Base-by-base conservation (phyloP, 2,113 vertebrate species). In the Anser cygnoides region DNA sequence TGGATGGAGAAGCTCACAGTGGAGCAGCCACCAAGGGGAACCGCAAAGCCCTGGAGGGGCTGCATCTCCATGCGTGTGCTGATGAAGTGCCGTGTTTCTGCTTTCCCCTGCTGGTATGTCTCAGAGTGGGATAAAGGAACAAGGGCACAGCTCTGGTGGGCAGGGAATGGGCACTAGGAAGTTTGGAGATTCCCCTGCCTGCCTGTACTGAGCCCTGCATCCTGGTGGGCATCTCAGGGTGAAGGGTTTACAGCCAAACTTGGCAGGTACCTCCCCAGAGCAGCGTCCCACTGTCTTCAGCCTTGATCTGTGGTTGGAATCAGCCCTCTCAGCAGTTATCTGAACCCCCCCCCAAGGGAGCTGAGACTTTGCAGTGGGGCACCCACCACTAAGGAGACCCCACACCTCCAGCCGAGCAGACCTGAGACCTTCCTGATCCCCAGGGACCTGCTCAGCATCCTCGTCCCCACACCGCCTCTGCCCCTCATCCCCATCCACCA, bases 121-220 rank as follows among this genome's bases (percentile, higher is more conserved):
- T 44, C 41, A 35, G 54, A 13, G 31, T 57, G 59, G 37, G 18
- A 65, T 70, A 25, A 35, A 11, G 15, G 37, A 22, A 39, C 9
- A 6, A 2, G 77, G 58, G 21, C 15, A 0, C 0, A 8, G 44
- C 33, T 84, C 14, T 62, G 39, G 16, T 2, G 62, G 63, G 33
- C 67, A 71, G 55, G 43, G n/a, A 2, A 3, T 2, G 49, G 65
- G 18, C 44, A 15, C 71, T 26, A 50, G 31, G 62, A 4, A 13
- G n/a, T 2, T 9, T 55, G 58, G 37, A 23, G 8, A 29, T 11
- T 31, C 8, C 35, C 9, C 41, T 67, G 39, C 49, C 16, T 33
- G 65, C 39, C 25, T 0, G 0, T 3, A 4, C 41, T 28, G 44
- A 70, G 55, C 23, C 23, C 57, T 55, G 68, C n/a, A 0, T 61